Evolutionary conservation across 2,113 vertebrate species (phyloP).

Genomic region (Sterna hirundo): DNA sequence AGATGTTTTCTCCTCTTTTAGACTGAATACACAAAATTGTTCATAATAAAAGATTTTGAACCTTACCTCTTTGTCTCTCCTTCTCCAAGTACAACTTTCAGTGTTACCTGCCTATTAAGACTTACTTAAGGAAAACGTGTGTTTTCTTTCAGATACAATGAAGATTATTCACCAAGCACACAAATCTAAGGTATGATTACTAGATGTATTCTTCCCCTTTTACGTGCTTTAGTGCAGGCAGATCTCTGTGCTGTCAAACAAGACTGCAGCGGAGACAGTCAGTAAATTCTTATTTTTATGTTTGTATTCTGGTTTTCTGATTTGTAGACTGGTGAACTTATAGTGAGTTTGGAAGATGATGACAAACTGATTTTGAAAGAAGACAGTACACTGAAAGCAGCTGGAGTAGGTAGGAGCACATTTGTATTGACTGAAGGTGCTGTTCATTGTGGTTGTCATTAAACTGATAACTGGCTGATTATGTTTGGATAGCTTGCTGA

Average conservation of each 20-base stretch:
- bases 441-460: background rate
- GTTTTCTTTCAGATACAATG: conserved; percentile 86
- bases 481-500: conserved; percentile 51
- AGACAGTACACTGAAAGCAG: conserved; percentile 76
- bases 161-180: conserved; percentile 95
- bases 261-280: background rate
- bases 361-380: conserved; percentile 83
- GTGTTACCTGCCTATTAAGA: background rate
- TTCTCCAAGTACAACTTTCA: background rate
- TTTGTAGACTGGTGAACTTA: conserved; percentile 89
- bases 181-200: conserved; percentile 86
- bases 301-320: background rate
- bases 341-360: conserved; percentile 90
- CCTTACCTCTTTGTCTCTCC: background rate
- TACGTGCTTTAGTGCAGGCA: background rate
- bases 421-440: conserved; percentile 4
- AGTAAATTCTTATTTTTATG: background rate
- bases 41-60: background rate
- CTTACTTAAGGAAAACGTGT: background rate
- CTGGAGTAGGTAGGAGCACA: conserved; percentile 82
- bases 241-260: background rate
- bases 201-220: background rate
- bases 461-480: conserved; percentile 23
- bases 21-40: background rate
- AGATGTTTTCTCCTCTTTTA: background rate